Evolutionary conservation across 2,888 invertebrate genomes (phyloP).

Genomic region (Andrena minutula): DNA sequence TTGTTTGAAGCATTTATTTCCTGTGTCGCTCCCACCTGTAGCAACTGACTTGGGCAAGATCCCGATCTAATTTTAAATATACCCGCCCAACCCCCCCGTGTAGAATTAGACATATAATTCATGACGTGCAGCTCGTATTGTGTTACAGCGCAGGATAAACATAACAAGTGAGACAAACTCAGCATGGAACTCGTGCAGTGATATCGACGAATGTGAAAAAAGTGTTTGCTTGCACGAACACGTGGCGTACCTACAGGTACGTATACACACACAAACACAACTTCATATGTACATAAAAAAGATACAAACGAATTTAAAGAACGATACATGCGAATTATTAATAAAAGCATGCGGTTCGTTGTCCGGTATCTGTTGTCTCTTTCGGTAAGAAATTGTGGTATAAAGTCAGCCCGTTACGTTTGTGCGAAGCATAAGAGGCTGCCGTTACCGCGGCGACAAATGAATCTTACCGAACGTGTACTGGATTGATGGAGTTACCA

Average conservation of each 20-base stretch:
- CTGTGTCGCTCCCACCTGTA: conserved; percentile 89
- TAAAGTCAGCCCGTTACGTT: background rate
- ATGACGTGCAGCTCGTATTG: conserved; percentile 64
- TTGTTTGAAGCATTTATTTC: conserved; percentile 83
- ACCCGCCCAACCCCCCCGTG: conserved; percentile 69
- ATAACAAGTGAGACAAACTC: conserved; percentile 2
- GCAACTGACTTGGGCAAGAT: conserved; percentile 95
- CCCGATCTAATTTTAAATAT: conserved; percentile 90
- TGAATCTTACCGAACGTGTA: conserved; percentile 90
- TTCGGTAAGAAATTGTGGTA: conserved; percentile 2
- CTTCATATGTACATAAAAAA: conserved; percentile 23
- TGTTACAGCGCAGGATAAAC: conserved; percentile 27
- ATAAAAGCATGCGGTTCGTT: conserved; percentile 43
- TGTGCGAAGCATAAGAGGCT: conserved; percentile 24
- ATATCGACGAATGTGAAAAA: conserved; percentile 21
- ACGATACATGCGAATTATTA: conserved; percentile 24
- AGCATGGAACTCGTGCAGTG: conserved; percentile 53
- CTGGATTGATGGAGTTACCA: conserved; percentile 88
- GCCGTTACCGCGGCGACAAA: background rate
- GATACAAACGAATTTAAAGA: conserved; percentile 33
- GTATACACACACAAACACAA: conserved; percentile 28
- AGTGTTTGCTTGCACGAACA: conserved; percentile 24
- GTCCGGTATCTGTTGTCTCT: conserved; percentile 3
- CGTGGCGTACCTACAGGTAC: conserved; percentile 12
- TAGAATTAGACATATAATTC: conserved; percentile 71